Conservation (phyloP, 2,888 invertebrate genomes). For the Tupiocoris notatus region DNA sequence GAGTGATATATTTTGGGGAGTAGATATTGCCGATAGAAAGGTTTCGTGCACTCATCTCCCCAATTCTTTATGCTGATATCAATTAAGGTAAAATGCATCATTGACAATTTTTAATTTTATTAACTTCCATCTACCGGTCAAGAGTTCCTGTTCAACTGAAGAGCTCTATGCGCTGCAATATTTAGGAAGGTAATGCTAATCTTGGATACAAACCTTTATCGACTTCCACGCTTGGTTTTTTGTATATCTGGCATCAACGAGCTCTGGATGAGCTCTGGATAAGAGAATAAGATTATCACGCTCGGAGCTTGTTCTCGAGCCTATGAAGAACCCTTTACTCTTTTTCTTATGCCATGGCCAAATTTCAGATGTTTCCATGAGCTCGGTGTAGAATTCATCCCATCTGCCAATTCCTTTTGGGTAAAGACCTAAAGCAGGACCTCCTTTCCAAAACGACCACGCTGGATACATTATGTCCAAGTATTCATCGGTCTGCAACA, state of each 20-base stretch:
- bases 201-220: constrained; percentile 61
- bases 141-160: too few species aligned
- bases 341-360: constrained; percentile 77
- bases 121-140: too few species aligned
- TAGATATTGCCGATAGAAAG: too few species aligned
- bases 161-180: too few species aligned
- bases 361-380: constrained; percentile 65
- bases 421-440: constrained; percentile 91
- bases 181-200: too few species aligned
- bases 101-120: too few species aligned
- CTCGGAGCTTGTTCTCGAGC: constrained; percentile 89
- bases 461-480: constrained; percentile 93
- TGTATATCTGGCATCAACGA: constrained; percentile 91
- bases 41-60: too few species aligned
- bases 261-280: constrained; percentile 69
- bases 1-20: too few species aligned
- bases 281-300: constrained; percentile 82
- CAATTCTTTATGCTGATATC: too few species aligned
- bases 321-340: constrained; percentile 78
- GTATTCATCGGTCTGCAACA: constrained; percentile 66
- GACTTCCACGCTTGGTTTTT: constrained; percentile 99
- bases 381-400: constrained; percentile 76
- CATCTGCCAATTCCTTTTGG: constrained; percentile 92
- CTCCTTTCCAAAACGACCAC: constrained; percentile 98
- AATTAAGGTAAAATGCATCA: too few species aligned